Conservation (phyloP, 2,113 vertebrate genomes). For the Sinocyclocheilus rhinocerous region DNA sequence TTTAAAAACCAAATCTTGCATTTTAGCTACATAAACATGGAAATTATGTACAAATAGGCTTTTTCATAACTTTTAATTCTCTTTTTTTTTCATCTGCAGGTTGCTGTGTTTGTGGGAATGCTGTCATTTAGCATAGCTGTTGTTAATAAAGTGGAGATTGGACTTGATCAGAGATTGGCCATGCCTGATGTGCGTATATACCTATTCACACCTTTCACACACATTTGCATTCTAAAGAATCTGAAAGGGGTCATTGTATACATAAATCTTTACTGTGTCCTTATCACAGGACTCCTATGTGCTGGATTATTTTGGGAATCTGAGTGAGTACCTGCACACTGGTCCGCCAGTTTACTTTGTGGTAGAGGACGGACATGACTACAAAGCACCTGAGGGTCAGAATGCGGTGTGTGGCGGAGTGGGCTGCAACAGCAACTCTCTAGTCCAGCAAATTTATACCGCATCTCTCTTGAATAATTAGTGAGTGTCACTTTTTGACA, state of each 20-base stretch:
- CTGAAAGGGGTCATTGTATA: background rate
- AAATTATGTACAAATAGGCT: background rate
- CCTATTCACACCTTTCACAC: background rate
- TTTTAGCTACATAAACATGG: background rate
- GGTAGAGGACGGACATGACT: conserved; percentile 89
- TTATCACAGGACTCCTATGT: conserved; percentile 88
- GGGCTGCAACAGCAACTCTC: conserved; percentile 90
- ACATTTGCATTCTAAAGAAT: background rate
- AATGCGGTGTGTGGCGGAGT: conserved; percentile 91
- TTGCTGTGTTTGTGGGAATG: conserved; percentile 89
- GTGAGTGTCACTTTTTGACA: conserved; percentile 75
- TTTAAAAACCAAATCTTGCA: no score
- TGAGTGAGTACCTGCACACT: conserved; percentile 84
- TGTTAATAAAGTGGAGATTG: conserved; percentile 90
- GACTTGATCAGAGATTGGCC: conserved; percentile 91
- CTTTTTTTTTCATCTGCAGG: conserved; percentile 68
- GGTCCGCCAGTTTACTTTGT: conserved; percentile 96
- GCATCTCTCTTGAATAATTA: conserved; percentile 88
- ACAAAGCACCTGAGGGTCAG: conserved; percentile 83
- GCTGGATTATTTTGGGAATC: conserved; percentile 84
- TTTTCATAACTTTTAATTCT: background rate
- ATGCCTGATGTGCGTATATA: conserved; percentile 92
- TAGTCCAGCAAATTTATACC: conserved; percentile 90
- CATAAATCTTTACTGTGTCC: background rate
- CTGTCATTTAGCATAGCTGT: conserved; percentile 93